Base-by-base conservation (phyloP, 2,888 invertebrate species). In the Ormyrus labotus region DNA sequence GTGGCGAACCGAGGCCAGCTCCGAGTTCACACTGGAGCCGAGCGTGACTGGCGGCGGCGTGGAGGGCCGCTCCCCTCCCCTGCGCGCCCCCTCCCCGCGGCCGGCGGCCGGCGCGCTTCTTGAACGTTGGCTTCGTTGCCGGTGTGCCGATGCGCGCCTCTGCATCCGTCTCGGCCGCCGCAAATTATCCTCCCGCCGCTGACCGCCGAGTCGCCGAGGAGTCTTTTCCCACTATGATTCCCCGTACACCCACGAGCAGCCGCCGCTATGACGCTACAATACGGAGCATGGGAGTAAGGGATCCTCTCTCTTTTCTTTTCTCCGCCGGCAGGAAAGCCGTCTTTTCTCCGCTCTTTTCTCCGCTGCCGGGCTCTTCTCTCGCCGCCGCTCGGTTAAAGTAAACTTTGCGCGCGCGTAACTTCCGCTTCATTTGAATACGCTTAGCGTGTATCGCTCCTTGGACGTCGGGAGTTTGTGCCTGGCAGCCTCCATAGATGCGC, bases 151-250 rank as follows among this genome's bases (percentile, higher is more conserved):
- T 71, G 48, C 63, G 63, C 63, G 63, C 50, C 57, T 50, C 10
- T 55, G 55, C 34, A 34, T 34, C 34, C 34, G 65, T 48, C 71
- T 80, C 77, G 77, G 78, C 58, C 83, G 78, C 84, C 83, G 83
- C 82, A 82, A 87, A 85, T 83, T 85, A 86, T 86, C 85, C 85
- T 85, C 86, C 85, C 84, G 84, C 84, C 85, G 83, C 84, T 83
- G 79, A 83, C 72, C 72, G 63, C 77, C 63, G 74, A 57, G 78
- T n/a, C 51, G 67, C 67, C 61, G 60, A 51, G 34, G 69, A 77
- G 71, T 76, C 82, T 82, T 80, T 82, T 80, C 82, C 83, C 83
- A 83, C 80, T 82, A 83, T 55, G 82, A 83, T 81, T 81, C 81
- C 51, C 58, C 60, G 3, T 83, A 84, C 84, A 84, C 85, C 86